A percentile compares a stretch with the other conserved stretches of the same genome.
phyloP scores from a whole-genome alignment of 2,113 vertebrate species.

The Chamaea fasciata region DNA sequence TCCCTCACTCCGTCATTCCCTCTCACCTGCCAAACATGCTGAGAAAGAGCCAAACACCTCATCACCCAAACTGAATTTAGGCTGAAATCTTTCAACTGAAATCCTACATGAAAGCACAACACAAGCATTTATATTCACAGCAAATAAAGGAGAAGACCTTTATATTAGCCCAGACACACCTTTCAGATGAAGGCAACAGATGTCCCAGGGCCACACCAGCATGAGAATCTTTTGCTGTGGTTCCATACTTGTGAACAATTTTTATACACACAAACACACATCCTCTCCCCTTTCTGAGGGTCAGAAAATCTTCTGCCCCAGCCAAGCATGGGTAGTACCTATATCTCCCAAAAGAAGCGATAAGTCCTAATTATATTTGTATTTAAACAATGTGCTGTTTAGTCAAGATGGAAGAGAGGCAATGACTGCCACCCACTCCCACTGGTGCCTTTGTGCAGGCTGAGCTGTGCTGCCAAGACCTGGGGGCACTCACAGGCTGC shows the following conservation, averaged over 20 bases:
- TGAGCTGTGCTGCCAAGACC: background rate
- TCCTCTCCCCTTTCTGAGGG: background rate
- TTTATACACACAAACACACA: background rate
- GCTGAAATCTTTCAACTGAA: background rate
- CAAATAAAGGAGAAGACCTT: background rate
- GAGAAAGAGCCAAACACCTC: background rate
- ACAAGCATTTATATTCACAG: background rate
- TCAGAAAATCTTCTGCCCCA: background rate
- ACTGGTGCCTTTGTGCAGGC: background rate
- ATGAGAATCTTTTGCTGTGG: background rate
- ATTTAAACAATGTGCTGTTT: background rate
- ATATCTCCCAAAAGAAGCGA: background rate
- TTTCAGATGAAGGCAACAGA: background rate
- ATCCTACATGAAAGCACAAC: background rate
- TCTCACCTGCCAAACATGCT: background rate
- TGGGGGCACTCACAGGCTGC: background rate
- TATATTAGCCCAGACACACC: background rate
- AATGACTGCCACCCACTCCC: background rate
- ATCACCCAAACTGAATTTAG: background rate
- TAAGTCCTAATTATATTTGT: constrained; percentile 1
- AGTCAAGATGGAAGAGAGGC: background rate
- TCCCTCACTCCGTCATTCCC: too few relatives aligned
- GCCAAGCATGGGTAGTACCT: background rate
- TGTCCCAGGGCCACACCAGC: background rate
- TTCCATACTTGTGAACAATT: background rate